Evolutionary conservation across 2,888 invertebrate species (phyloP), one percentile per base, ranked within the genome.

Genomic region (Agrotis segetum): DNA sequence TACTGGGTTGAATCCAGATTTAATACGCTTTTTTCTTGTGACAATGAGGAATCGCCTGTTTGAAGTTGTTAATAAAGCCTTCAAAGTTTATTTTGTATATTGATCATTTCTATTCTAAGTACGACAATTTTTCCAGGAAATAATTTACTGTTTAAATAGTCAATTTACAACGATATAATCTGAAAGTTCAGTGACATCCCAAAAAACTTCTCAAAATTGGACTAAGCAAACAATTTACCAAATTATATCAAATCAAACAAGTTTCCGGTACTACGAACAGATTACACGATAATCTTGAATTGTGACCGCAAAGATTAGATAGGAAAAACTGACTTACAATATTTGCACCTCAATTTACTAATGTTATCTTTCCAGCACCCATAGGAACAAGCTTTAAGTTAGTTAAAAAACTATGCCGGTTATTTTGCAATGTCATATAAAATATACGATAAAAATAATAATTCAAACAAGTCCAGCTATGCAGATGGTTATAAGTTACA

Each of bases 211-310:
- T 13, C 9, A 11, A 50, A 58, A 65, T 40, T 50, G n/a, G 11
- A 17, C 50, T 50, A 52, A 58, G 24, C 46, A 72, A 72, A 72
- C 46, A 52, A 63, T 73, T 71, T 65, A 50, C 50, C 62, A 71
- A 59, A 68, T 55, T n/a, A 16, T 40, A 71, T 47, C 21, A 58
- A 58, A 73, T 59, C 60, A 55, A 66, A 65, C 34, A 62, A 21
- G 24, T 49, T 67, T 68, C 52, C 14, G 44, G 44, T 69, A 55
- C 53, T 16, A 55, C 21, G 52, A 68, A 63, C n/a, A 50, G 62
- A 75, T 75, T 69, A 69, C 53, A n/a, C 34, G 58, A 60, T 60
- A 75, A 64, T 69, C 49, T 53, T 50, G 53, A 49, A 75, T 47
- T 65, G 50, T 17, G 34, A 59, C 50, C 50, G 17, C 50, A 72